Evolutionary conservation across 2,113 vertebrate species (phyloP).

Genomic region (Saguinus imperator): DNA sequence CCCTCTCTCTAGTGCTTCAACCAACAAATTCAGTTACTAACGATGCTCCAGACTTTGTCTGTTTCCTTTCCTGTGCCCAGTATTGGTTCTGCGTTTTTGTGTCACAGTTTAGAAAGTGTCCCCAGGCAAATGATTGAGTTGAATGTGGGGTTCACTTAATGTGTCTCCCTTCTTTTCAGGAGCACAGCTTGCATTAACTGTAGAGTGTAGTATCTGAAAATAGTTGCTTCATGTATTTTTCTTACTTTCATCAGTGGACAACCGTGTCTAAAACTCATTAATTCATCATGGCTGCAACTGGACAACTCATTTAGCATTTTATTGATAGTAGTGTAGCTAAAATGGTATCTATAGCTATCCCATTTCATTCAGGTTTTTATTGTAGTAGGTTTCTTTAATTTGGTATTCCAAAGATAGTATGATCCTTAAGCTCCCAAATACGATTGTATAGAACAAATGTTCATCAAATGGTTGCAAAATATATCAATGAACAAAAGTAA

Average conservation of each 20-base stretch:
- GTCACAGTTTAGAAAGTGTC: background rate
- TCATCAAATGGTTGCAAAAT: background rate
- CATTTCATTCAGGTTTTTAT: background rate
- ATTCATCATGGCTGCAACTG: background rate
- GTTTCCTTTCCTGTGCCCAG: background rate
- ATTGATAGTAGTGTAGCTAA: background rate
- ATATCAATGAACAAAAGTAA: background rate
- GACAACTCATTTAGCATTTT: background rate
- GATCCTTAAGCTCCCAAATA: background rate
- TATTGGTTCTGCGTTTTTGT: accelerated
- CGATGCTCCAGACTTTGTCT: background rate
- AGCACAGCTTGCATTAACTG: background rate
- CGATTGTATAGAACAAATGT: background rate
- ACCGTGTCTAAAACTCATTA: background rate
- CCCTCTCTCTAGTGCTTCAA: background rate
- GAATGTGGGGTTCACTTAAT: background rate
- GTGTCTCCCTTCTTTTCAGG: background rate
- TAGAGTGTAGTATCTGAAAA: background rate
- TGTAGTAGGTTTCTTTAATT: background rate
- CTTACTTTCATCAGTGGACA: background rate
- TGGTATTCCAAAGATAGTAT: background rate
- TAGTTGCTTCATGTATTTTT: background rate
- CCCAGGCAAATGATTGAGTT: background rate
- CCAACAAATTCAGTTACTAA: background rate
- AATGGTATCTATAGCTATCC: background rate